Base-by-base conservation (phyloP, 1,140 invertebrate genomes). In the Brachionus paranguensis region DNA sequence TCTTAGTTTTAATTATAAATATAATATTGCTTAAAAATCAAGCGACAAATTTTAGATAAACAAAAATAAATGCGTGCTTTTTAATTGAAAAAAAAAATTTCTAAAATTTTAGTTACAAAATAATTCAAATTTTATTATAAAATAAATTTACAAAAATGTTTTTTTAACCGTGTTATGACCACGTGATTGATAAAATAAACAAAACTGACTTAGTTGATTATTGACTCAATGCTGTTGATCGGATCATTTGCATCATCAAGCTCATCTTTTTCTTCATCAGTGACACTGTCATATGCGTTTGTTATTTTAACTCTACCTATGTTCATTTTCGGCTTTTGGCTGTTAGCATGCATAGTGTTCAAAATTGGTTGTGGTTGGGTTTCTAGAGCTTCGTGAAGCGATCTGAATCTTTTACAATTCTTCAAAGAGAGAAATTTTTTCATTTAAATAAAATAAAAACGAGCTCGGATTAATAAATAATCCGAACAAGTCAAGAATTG, bases 361-460 rank as follows among this genome's bases (percentile, higher is more conserved):
- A 41, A 4, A n/a, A 41, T 10, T 4, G 72, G 72, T 11, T 43
- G 41, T 10, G 81, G 81, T 20, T 47, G 45, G 5, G 81, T 84
- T 60, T 74, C 45, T 1, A 84, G 20, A n/a, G 83, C 83, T 45
- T 84, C 83, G 4, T 17, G n/a, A 6, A 84, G 17, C 41, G 68
- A 74, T 47, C 83, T 24, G 29, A 45, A 50, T 43, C 8, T 17
- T 76, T 45, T 53, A 78, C 83, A 84, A 65, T 84, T 84, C 83
- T 43, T 74, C 41, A 74, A 74, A 43, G 37, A 43, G 14, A 74
- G 45, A 74, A 74, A 10, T 68, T 68, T 68, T 33, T 68, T 68
- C 27, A 68, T 33, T 72, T 43, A 43, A 72, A 70, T 33, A 37
- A 47, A 41, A 43, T 43, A 41, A 43, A 43, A 72, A 24, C 14